phyloP scores from a whole-genome alignment of 2,888 invertebrate genomes.

The Torymus texanus region DNA sequence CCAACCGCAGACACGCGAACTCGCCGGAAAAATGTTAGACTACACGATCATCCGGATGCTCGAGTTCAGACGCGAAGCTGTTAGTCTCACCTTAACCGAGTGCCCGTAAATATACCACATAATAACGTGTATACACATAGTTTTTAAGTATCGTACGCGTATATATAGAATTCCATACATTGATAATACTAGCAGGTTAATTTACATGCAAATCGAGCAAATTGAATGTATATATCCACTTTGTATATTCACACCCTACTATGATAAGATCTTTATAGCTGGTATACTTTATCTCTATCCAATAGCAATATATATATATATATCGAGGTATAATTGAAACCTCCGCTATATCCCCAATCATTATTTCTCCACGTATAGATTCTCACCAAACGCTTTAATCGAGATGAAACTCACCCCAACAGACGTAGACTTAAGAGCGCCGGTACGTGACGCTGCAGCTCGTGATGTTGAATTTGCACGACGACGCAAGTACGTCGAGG shows the following conservation, averaged over 20 bases:
- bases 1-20: conserved; percentile 79
- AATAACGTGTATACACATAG: not conserved
- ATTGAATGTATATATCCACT: too few relatives aligned
- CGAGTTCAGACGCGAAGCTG: conserved; percentile 79
- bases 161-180: too few relatives aligned
- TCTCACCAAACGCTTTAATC: conserved; percentile 78
- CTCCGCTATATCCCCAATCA: too few relatives aligned
- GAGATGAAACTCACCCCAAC: conserved; percentile 83
- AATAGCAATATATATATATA: too few relatives aligned
- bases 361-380: too few relatives aligned
- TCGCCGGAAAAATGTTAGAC: conserved; percentile 79
- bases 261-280: too few relatives aligned
- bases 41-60: conserved; percentile 78
- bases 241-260: too few relatives aligned
- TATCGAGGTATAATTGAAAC: too few relatives aligned
- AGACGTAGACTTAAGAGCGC: conserved; percentile 80
- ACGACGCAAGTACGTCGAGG: conserved; percentile 66
- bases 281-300: too few relatives aligned
- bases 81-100: conserved; percentile 79
- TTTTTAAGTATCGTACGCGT: too few relatives aligned
- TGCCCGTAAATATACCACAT: conserved; percentile 65
- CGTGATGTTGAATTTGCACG: conserved; percentile 67
- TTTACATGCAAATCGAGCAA: too few relatives aligned
- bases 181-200: too few relatives aligned
- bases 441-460: conserved; percentile 80